phyloP scores from a whole-genome alignment of 2,113 vertebrate species.

The Xiphias gladius region DNA sequence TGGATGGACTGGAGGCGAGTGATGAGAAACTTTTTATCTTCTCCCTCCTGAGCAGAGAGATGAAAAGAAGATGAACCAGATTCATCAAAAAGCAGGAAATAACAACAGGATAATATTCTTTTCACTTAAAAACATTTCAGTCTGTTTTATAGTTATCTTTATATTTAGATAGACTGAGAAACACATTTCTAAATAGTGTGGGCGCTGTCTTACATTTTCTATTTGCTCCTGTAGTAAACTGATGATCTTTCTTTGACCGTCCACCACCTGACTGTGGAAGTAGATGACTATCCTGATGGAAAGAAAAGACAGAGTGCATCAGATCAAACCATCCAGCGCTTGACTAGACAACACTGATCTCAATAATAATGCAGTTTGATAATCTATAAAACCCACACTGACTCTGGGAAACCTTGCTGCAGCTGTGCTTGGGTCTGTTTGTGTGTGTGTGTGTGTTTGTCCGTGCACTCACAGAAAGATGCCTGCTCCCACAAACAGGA shows the following conservation, averaged over 20 bases:
- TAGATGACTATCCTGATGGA: slow-evolving; percentile 89
- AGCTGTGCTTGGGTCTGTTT: background rate
- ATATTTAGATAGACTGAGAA: background rate
- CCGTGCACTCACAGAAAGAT: slow-evolving; percentile 88
- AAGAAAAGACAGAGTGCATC: slow-evolving; percentile 2
- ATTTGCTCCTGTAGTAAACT: slow-evolving; percentile 91
- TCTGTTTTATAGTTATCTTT: background rate
- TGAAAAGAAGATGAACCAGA: background rate
- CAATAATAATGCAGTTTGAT: background rate
- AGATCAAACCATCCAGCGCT: background rate
- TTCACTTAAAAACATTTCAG: background rate
- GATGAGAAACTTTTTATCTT: slow-evolving; percentile 93
- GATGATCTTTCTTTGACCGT: slow-evolving; percentile 90
- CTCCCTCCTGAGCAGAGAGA: slow-evolving; percentile 86
- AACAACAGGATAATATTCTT: background rate
- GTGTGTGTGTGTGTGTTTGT: background rate
- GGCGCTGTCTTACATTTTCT: slow-evolving; percentile 83
- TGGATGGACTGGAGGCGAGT: slow-evolving; percentile 87
- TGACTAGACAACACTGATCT: background rate
- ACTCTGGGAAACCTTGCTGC: background rate
- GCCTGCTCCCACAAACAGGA: slow-evolving; percentile 86
- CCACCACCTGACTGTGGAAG: slow-evolving; percentile 92
- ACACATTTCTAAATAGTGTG: background rate
- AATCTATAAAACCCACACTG: background rate
- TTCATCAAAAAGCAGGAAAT: background rate